Evolutionary conservation across 2,113 vertebrate genomes (phyloP).

Genomic region (Colossoma macropomum): DNA sequence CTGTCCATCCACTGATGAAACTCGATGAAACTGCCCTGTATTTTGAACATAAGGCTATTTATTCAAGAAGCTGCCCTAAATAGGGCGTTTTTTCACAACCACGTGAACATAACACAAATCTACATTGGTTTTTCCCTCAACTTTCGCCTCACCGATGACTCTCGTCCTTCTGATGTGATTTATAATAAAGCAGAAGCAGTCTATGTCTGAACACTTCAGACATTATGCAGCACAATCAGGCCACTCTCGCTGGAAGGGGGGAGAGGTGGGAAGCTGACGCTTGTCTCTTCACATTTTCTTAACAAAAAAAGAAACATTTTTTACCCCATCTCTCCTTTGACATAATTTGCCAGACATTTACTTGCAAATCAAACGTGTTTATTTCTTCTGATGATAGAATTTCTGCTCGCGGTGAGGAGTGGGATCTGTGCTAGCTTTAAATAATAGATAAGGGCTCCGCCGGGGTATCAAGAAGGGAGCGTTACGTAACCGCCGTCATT

Average conservation of each 20-base stretch:
- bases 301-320: not conserved
- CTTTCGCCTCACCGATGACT: not conserved
- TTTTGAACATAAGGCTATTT: not conserved
- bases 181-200: not conserved
- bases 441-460: slow-evolving; percentile 50
- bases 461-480: slow-evolving; percentile 11
- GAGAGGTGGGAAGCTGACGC: not conserved
- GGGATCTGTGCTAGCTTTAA: slow-evolving; percentile 40
- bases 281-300: slow-evolving; percentile 20
- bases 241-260: not conserved
- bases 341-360: slow-evolving; percentile 25
- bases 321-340: not conserved
- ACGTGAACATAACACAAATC: not conserved
- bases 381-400: slow-evolving; percentile 55
- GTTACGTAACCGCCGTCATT: slow-evolving; percentile 12
- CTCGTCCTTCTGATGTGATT: not conserved
- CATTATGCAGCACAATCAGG: slow-evolving; percentile 17
- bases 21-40: not conserved
- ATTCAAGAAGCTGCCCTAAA: not conserved
- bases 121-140: not conserved
- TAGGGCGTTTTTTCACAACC: not conserved
- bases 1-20: not conserved
- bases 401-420: slow-evolving; percentile 29
- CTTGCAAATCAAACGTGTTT: slow-evolving; percentile 48
- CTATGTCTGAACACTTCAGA: not conserved